Percentiles rank a stretch among this genome's conserved stretches.
Conservation (phyloP, 2,113 vertebrate species). For the Oreocharis arfaki region DNA sequence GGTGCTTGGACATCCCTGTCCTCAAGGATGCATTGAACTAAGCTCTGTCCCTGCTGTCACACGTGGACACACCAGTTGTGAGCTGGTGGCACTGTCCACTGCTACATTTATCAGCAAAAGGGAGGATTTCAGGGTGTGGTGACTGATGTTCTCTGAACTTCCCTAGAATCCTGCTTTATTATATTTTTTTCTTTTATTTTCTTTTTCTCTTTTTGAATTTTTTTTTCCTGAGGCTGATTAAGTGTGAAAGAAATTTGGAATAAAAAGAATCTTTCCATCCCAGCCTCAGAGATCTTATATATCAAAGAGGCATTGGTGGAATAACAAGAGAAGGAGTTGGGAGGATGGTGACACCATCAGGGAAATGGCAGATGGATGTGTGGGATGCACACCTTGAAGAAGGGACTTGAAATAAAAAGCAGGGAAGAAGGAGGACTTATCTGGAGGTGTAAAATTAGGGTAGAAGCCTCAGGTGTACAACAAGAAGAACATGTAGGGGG, state of each 20-base stretch:
- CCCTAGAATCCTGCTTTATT: not conserved
- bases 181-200: too few relatives aligned
- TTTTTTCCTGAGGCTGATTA: not conserved
- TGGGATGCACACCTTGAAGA: not conserved
- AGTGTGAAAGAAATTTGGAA: not conserved
- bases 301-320: not conserved
- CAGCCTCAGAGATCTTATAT: not conserved
- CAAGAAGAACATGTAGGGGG: fast-evolving
- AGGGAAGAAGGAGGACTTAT: not conserved
- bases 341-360: not conserved
- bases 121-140: not conserved
- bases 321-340: not conserved
- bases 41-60: not conserved
- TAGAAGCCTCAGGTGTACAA: not conserved
- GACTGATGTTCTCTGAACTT: not conserved
- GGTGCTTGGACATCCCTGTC: not conserved
- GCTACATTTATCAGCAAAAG: not conserved
- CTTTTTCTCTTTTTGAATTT: not conserved
- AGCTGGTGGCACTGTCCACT: not conserved
- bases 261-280: not conserved
- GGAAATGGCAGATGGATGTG: fast-evolving
- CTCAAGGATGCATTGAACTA: not conserved
- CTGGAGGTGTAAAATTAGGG: not conserved
- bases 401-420: not conserved
- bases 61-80: not conserved